Percentiles rank a stretch among this genome's conserved stretches.
Evolutionary conservation across 2,888 invertebrate species (phyloP).

Genomic region (Plagodis dolabraria): DNA sequence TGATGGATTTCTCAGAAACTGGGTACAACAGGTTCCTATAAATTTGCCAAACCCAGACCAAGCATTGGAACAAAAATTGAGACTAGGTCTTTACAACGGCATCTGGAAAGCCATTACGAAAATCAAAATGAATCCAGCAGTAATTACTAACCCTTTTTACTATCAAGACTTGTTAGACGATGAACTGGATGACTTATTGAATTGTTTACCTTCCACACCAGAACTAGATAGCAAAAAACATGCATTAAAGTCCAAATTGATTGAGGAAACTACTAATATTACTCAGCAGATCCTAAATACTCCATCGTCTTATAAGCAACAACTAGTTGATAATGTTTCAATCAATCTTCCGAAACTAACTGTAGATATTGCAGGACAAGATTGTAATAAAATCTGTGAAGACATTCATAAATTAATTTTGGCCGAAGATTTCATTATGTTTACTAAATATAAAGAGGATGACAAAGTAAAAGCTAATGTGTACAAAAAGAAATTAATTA

Average conservation of each 20-base stretch:
- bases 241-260: conserved; percentile 53
- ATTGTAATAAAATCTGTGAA: conserved; percentile 45
- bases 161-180: conserved; percentile 64
- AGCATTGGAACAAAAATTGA: conserved; percentile 45
- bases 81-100: conserved; percentile 57
- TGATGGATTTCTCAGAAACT: conserved; percentile 51
- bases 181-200: conserved; percentile 62
- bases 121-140: conserved; percentile 54
- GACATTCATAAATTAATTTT: conserved; percentile 54
- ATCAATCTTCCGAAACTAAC: conserved; percentile 43
- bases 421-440: conserved; percentile 59
- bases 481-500: conserved; percentile 56
- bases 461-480: conserved; percentile 54
- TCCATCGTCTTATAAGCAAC: conserved; percentile 53
- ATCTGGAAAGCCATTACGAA: conserved; percentile 61
- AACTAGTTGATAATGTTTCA: conserved; percentile 52
- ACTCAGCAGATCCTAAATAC: conserved; percentile 45
- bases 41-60: conserved; percentile 38
- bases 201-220: conserved; percentile 53
- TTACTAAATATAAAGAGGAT: conserved; percentile 49
- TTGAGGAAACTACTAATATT: conserved; percentile 54
- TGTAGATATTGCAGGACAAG: conserved; percentile 30
- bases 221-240: conserved; percentile 51
- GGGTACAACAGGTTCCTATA: conserved; percentile 59
- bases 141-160: conserved; percentile 52